Evolutionary conservation across 1,140 invertebrate genomes (phyloP).

Genomic region (Pararge aegeria): DNA sequence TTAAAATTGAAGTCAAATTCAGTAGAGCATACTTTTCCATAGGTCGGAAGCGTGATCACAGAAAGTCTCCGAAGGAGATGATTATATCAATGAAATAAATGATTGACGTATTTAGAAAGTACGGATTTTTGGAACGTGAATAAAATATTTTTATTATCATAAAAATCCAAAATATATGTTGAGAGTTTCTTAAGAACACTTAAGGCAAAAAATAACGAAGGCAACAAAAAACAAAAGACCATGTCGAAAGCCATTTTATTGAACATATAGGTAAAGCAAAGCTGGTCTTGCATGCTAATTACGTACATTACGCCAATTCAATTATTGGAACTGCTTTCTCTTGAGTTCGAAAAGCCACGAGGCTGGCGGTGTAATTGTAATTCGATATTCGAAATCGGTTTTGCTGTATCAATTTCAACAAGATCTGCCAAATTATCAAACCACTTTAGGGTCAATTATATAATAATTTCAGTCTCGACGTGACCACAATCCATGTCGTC

Average conservation of each 20-base stretch:
- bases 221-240: neutral
- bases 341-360: constrained; percentile 7
- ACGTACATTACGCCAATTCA: constrained; percentile 22
- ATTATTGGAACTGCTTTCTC: constrained; percentile 22
- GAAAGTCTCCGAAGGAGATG: no score
- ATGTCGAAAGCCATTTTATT: neutral
- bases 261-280: neutral
- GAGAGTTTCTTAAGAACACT: no score
- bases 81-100: no score
- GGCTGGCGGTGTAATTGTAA: neutral
- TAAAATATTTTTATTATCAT: no score
- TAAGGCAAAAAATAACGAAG: no score
- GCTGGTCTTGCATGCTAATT: constrained; percentile 20
- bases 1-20: no score
- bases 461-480: neutral
- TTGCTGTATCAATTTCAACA: neutral
- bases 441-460: neutral
- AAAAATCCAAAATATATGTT: no score
- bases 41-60: no score
- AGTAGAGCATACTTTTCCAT: no score
- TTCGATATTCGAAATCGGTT: constrained; percentile 2
- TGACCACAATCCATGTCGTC: neutral
- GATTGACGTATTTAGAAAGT: no score
- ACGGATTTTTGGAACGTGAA: no score
- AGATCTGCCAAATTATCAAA: neutral